Conservation (phyloP, 2,888 invertebrate species). For the Ligdia adustata region DNA sequence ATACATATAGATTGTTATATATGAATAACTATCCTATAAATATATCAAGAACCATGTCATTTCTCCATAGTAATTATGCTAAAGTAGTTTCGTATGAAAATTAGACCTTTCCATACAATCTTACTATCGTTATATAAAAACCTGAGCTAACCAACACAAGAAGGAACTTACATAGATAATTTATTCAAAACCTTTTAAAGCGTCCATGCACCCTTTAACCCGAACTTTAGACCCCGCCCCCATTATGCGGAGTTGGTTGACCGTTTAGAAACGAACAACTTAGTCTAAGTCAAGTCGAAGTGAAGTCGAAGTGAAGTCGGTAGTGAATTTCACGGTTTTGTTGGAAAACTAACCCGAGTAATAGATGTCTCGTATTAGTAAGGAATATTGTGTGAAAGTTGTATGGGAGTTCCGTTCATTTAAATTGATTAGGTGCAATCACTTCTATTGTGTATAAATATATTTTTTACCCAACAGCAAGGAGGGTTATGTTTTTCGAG, state of each 20-base stretch:
- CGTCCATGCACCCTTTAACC: conserved; percentile 7
- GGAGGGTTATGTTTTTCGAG: too few species aligned
- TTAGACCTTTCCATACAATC: too few species aligned
- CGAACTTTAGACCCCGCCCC: conserved; percentile 2
- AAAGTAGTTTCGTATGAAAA: too few species aligned
- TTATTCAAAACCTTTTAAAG: conserved; percentile 7
- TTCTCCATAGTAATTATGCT: too few species aligned
- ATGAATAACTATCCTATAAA: too few species aligned
- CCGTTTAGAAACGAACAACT: conserved; percentile 6
- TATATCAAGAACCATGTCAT: too few species aligned
- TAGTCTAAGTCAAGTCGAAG: background rate
- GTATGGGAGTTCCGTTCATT: conserved; percentile 1
- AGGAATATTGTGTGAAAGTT: conserved; percentile 3
- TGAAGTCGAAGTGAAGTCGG: background rate
- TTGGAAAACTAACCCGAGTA: conserved; percentile 15
- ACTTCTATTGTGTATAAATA: too few species aligned
- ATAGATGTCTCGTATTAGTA: conserved; percentile 4
- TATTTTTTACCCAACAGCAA: too few species aligned
- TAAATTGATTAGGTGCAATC: too few species aligned
- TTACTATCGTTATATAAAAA: too few species aligned
- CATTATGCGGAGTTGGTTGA: conserved; percentile 17
- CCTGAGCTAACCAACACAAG: conserved; percentile 2
- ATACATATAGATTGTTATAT: too few species aligned
- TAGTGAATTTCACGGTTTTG: conserved; percentile 17
- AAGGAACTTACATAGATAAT: conserved; percentile 3